phyloP scores from a whole-genome alignment of 1,140 invertebrate genomes.

The Marisa cornuarietis region DNA sequence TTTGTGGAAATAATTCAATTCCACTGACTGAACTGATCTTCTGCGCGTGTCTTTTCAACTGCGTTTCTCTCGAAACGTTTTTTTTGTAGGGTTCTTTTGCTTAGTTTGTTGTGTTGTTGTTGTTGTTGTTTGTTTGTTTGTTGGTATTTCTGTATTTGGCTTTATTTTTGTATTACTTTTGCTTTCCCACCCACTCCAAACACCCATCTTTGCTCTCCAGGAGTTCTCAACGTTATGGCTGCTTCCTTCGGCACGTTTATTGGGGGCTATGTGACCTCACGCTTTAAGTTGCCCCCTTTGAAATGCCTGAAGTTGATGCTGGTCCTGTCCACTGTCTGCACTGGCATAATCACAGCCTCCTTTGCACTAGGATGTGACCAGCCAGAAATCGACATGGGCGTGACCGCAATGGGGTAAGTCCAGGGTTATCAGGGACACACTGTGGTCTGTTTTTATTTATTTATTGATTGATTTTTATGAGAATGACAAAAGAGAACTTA shows the following conservation, averaged over 20 bases:
- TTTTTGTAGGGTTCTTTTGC: too few relatives aligned
- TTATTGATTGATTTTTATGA: not conserved
- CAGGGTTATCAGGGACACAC: not conserved
- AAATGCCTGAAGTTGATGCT: conserved; percentile 32
- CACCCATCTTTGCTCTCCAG: not conserved
- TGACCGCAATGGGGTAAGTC: not conserved
- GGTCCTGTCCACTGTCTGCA: conserved; percentile 10
- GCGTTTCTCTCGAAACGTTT: too few relatives aligned
- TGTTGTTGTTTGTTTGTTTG: not conserved
- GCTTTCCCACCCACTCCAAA: not conserved
- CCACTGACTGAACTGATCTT: too few relatives aligned
- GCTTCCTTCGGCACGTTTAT: conserved; percentile 37
- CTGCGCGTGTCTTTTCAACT: too few relatives aligned
- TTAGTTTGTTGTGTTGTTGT: too few relatives aligned
- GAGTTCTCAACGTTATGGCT: not conserved
- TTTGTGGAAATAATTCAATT: too few relatives aligned
- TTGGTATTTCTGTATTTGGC: not conserved
- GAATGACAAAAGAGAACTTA: not conserved
- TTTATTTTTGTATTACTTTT: not conserved
- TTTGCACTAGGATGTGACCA: conserved; percentile 50
- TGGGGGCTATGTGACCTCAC: conserved; percentile 42
- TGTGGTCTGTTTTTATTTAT: not conserved
- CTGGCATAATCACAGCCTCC: conserved; percentile 4
- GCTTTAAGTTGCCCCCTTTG: conserved; percentile 40
- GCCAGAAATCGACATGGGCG: conserved; percentile 24